These are phyloP conservation scores for Perithous albicinctus DNA, from an alignment of 2,888 invertebrate species.

Conservation along the genomic window DNA sequence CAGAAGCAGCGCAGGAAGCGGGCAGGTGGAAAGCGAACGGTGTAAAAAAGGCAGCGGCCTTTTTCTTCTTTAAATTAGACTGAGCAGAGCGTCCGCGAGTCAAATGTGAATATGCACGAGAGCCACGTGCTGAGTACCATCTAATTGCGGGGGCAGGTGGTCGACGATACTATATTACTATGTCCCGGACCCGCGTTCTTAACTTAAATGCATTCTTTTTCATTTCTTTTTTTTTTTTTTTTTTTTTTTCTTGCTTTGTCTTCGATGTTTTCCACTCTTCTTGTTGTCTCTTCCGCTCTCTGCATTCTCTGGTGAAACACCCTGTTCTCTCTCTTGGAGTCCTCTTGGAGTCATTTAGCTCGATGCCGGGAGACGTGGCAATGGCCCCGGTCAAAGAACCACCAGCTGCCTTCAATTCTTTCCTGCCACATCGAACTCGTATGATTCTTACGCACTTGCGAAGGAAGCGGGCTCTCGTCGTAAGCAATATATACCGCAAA, in stretches of 20 bases:
- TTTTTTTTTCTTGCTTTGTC: slow-evolving; percentile 48
- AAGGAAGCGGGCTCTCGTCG: slow-evolving; percentile 32
- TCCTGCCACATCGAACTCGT: not conserved
- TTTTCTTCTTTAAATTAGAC: slow-evolving; percentile 37
- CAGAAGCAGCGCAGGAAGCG: slow-evolving; percentile 57
- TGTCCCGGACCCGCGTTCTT: slow-evolving; percentile 4
- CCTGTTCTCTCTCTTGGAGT: slow-evolving; percentile 8
- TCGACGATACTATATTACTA: slow-evolving; percentile 43
- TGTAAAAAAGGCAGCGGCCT: slow-evolving; percentile 37
- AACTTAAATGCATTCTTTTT: not conserved
- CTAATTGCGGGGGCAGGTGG: slow-evolving; percentile 75
- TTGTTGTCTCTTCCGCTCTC: not conserved
- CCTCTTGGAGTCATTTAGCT: slow-evolving; percentile 10
- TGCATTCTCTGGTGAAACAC: not conserved
- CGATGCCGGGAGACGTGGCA: slow-evolving; percentile 20
- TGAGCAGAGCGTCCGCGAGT: slow-evolving; percentile 29
- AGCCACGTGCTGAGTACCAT: slow-evolving; percentile 68
- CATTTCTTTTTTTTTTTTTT: slow-evolving; percentile 54
- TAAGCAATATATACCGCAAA: slow-evolving; percentile 26
- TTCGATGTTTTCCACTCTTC: not conserved
- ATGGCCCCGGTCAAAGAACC: slow-evolving; percentile 3
- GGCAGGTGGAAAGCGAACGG: slow-evolving; percentile 67
- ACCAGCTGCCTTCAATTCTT: slow-evolving; percentile 31
- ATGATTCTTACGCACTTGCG: slow-evolving; percentile 2
- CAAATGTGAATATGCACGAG: slow-evolving; percentile 52